Evolutionary conservation across 2,113 vertebrate species (phyloP), one percentile per base, ranked within the genome.

Genomic region (Microcebus griseorufus): DNA sequence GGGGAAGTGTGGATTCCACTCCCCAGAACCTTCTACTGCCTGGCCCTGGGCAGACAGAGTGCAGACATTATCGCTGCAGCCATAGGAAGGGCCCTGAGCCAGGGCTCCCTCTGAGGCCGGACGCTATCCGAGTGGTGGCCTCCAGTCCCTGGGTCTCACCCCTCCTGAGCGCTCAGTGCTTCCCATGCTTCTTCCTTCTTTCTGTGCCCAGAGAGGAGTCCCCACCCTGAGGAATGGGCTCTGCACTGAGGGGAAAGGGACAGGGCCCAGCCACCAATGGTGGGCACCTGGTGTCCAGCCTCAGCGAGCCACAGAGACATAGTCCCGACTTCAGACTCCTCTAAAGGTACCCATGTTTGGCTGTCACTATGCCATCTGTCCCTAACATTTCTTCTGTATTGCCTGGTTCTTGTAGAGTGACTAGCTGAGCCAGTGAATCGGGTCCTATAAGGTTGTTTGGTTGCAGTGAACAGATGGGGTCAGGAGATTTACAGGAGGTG

Each of bases 1-100:
- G 18, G 70, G 45, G 32, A 9, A n/a, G 48, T 9, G 1, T 29
- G 25, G 75, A 1, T 13, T 22, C 76, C 2, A 0, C 6, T n/a
- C 39, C 73, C 22, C 37, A 22, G 37, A 53, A 67, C 20, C 65
- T 60, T 29, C 4, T 16, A 4, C 14, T 3, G 45, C 25, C 81
- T 5, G 0, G 3, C 27, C 42, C 39, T 0, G 32, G 32, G 48
- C 48, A 48, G 48, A 48, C 1, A 11, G 23, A 22, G 65, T 7
- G 17, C 75, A 25, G 39, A 34, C 16, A 0, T 13, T 25, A 14
- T 6, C 18, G 37, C 29, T 34, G 20, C 2, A 34, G 89, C 48
- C 2, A 0, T 14, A 22, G 58, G 39, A 60, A 60, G 16, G 82
- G 11, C 79, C 83, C 60, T 37, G 37, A 29, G 23, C n/a, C 67